Base-by-base conservation (phyloP, 1,140 invertebrate genomes). In the Pinna nobilis region DNA sequence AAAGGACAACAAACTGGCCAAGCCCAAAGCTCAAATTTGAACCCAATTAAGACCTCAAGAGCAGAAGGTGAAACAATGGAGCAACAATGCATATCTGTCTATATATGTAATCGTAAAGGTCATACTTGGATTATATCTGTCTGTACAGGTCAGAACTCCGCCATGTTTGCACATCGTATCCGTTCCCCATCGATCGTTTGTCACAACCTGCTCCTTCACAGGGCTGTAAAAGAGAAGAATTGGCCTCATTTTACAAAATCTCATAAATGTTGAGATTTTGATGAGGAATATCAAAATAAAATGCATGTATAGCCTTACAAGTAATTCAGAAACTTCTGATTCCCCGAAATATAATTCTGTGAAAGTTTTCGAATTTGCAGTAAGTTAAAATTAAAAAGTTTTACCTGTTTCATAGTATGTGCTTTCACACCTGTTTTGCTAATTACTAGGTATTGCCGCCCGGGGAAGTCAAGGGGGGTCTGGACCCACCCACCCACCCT, bases 151-250 rank as follows among this genome's bases (percentile, higher is more conserved):
- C 69, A 93, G 94, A 85, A 94, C 96, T 78, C 94, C 96, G 25
- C 97, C 97, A 90, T 98, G 97, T 77, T 94, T 90, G 73, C 96
- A 97, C 1, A 92, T 88, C 4, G 92, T 93, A 37, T 91, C 92
- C 39, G 80, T 87, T 6, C 97, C 96, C 95, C 95, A 96, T 81
- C 95, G 90, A 84, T 95, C 94, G 89, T 97, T 97, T 0, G 93
- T 93, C 0, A 98, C 95, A 11, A 98, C 91, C 3, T 92, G 94
- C 53, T 97, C 92, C 83, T 93, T 94, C 0, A 98, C 95, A 0
- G 97, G 96, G 81, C 91, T 91, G 70, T 53, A 79, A 82, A 59
- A 41, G 6, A 74, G 53, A 59, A 71, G 57, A 20, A 60, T 7
- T 23, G 7, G 9, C 2, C 39, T 47, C 15, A 47, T 44, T 44